Evolutionary conservation across 2,113 vertebrate species (phyloP).

Genomic region (Oryzias celebensis): DNA sequence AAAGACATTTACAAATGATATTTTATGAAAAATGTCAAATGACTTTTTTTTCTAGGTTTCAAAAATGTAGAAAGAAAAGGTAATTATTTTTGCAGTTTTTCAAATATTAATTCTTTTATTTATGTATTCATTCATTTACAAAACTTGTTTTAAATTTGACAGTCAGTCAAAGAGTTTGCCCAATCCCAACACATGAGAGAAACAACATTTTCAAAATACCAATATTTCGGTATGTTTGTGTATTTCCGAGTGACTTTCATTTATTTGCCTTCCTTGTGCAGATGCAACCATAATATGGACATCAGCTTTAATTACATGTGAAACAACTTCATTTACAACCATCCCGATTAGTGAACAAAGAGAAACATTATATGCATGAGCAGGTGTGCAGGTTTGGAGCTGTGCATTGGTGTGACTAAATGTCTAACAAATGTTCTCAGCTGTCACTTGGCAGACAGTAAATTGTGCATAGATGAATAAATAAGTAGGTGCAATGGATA

Average conservation of each 20-base stretch:
- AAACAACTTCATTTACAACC: slow-evolving; percentile 32
- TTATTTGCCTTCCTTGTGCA: neutral
- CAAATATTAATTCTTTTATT: too few relatives aligned
- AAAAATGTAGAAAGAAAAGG: too few relatives aligned
- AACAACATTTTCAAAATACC: neutral
- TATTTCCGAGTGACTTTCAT: neutral
- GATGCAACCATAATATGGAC: slow-evolving; percentile 21
- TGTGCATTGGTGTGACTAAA: slow-evolving; percentile 42
- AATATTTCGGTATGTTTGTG: neutral
- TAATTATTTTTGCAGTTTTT: too few relatives aligned
- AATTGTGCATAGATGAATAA: slow-evolving; percentile 52
- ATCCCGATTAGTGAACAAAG: slow-evolving; percentile 11
- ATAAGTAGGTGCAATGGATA: slow-evolving; percentile 25
- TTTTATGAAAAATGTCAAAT: too few relatives aligned
- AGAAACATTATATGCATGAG: slow-evolving; percentile 61
- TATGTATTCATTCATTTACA: too few relatives aligned
- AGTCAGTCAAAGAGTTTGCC: too few relatives aligned
- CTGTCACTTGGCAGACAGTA: slow-evolving; percentile 45
- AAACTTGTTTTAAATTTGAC: too few relatives aligned
- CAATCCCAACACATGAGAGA: neutral
- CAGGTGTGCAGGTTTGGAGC: slow-evolving; percentile 55
- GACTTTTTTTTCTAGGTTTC: too few relatives aligned
- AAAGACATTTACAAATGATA: too few relatives aligned
- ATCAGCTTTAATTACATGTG: slow-evolving; percentile 32
- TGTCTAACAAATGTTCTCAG: slow-evolving; percentile 49